Base-by-base conservation (phyloP, 1,140 invertebrate genomes). In the Calycopis cecrops region DNA sequence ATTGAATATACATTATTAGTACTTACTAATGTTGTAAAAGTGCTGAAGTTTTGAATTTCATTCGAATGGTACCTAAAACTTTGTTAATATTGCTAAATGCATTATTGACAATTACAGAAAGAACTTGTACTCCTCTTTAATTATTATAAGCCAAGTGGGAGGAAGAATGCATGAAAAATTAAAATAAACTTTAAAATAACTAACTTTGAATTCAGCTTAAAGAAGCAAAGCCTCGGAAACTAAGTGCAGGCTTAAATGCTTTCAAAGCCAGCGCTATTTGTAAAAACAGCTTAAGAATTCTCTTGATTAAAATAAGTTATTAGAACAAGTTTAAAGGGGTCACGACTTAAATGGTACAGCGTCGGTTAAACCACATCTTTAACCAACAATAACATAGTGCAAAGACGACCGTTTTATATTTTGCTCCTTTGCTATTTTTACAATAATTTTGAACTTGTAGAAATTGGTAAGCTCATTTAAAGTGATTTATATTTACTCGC, bases 281-380 rank as follows among this genome's bases (percentile, higher is more conserved):
- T 53, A 53, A 44, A 40, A 53, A 44, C 40, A 40, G 51, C 51
- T 53, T 53, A 53, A 53, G 51, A 42, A 53, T 53, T 53, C 52
- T 42, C 52, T 44, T 44, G 52, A 53, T 52, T 44, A 52, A 52
- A 52, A 52, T 52, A 52, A 52, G 51, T 52, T 52, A 52, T 52
- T 52, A 52, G 51, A 52, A 52, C 51, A 40, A 40, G 51, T 40
- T 52, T 16, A 42, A 52, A 37, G 28, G 51, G 51, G 51, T 52
- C 51, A 21, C 37, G 37, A 21, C 51, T 28, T 52, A 44, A 52
- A 40, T 42, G 38, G 37, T 10, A 42, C n/a, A 4, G 51, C 18
- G 12, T 9, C 12, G 8, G 21, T 28, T 28, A 28, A 28, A 28
- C 21, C 6, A 28, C 21, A 28, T 3, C 21, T 28, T 28, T 28